Percentiles rank a stretch among this genome's conserved stretches.
These are phyloP conservation scores for Thomomys bottae DNA, from an alignment of 2,113 vertebrate species.

Conservation along the genomic window DNA sequence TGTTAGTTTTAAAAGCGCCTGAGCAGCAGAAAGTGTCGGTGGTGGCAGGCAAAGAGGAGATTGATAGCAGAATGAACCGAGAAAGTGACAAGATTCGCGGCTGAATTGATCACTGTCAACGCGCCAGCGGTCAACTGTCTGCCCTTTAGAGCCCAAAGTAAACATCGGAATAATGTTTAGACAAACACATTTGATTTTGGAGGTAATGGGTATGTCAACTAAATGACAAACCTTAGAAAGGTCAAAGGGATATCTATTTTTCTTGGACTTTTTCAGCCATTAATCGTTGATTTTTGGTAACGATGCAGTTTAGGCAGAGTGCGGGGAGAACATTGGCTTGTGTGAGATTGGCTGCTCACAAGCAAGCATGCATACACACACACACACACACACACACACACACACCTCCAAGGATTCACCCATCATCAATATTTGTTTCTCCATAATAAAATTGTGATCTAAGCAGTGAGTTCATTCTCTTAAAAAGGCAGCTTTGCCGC, in stretches of 20 bases:
- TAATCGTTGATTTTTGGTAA: constrained; percentile 85
- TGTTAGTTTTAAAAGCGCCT: constrained; percentile 91
- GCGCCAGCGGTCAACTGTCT: constrained; percentile 88
- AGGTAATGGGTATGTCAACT: constrained; percentile 92
- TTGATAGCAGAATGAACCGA: constrained; percentile 90
- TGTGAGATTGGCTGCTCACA: neutral
- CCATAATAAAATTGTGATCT: neutral
- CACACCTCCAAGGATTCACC: neutral
- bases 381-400: no score
- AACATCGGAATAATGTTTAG: constrained; percentile 92
- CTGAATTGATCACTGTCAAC: constrained; percentile 92
- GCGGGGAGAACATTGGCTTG: constrained; percentile 39
- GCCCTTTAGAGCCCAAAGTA: constrained; percentile 88
- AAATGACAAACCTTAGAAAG: constrained; percentile 91
- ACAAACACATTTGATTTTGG: constrained; percentile 93
- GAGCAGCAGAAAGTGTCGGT: constrained; percentile 90
- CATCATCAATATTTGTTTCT: neutral
- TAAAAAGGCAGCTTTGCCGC: accelerated
- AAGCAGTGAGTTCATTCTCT: accelerated
- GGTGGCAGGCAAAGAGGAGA: constrained; percentile 88
- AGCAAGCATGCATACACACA: no score
- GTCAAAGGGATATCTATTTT: constrained; percentile 91
- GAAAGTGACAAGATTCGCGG: constrained; percentile 87
- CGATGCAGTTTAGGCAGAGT: constrained; percentile 61
- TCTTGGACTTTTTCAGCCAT: constrained; percentile 86